Percentiles rank a stretch among this genome's conserved stretches.
Evolutionary conservation across 2,113 vertebrate species (phyloP).

Genomic region (Canis aureus): DNA sequence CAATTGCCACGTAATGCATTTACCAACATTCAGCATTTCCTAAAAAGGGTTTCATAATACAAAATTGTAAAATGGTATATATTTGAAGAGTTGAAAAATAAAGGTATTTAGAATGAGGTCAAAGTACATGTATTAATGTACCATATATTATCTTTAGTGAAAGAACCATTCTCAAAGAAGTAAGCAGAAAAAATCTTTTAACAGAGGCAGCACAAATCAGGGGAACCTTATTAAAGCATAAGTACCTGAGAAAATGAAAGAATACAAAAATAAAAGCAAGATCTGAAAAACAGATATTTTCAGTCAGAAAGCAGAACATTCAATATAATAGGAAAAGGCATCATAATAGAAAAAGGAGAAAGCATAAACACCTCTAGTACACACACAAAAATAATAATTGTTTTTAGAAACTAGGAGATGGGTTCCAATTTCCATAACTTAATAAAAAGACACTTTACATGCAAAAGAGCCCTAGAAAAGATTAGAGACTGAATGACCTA

Average conservation of each 20-base stretch:
- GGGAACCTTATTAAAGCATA: constrained; percentile 47
- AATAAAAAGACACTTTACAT: constrained; percentile 84
- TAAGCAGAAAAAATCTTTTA: constrained; percentile 55
- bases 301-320: constrained; percentile 70
- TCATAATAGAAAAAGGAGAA: constrained; percentile 76
- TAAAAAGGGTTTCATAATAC: constrained; percentile 9
- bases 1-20: neutral
- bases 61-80: constrained; percentile 35
- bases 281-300: constrained; percentile 72
- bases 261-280: constrained; percentile 74
- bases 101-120: constrained; percentile 31
- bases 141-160: neutral
- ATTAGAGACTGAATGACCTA: constrained; percentile 79
- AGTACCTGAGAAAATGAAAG: constrained; percentile 71
- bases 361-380: constrained; percentile 75
- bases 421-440: constrained; percentile 83
- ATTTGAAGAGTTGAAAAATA: constrained; percentile 36
- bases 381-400: constrained; percentile 81
- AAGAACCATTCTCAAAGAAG: constrained; percentile 38
- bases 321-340: constrained; percentile 70
- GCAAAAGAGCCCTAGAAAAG: constrained; percentile 81
- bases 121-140: neutral
- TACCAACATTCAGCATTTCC: neutral
- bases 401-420: constrained; percentile 79
- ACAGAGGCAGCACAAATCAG: constrained; percentile 60